phyloP scores from a whole-genome alignment of 2,797 vertebrate species.

The Stomatorhinus walkeri region DNA sequence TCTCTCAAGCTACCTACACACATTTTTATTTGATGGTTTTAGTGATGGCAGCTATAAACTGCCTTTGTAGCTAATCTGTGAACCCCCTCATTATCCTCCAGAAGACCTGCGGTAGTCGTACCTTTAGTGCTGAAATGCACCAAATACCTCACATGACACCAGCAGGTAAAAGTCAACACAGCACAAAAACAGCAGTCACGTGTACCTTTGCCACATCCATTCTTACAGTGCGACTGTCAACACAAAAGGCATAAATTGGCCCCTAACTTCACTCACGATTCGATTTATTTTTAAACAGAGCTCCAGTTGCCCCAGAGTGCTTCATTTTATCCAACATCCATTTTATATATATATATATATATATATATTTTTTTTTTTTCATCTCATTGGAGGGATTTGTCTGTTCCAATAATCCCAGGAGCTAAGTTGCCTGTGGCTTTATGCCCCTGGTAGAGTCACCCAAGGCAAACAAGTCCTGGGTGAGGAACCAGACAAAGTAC shows the following conservation, averaged over 20 bases:
- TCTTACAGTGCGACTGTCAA: not conserved
- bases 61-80: not conserved
- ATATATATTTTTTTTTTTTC: no score
- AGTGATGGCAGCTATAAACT: not conserved
- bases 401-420: no score
- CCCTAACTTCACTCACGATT: not conserved
- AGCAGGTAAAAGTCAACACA: not conserved
- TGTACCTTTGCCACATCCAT: not conserved
- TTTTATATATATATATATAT: no score
- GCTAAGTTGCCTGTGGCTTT: no score
- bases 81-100: not conserved
- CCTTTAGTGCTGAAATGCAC: not conserved
- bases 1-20: not conserved
- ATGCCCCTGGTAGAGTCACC: no score
- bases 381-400: no score
- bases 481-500: no score
- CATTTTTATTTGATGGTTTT: not conserved
- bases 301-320: not conserved
- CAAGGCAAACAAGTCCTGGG: no score
- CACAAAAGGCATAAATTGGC: not conserved
- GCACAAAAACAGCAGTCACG: not conserved
- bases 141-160: not conserved
- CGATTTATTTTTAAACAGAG: not conserved
- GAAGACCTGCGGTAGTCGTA: not conserved
- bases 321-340: not conserved